phyloP scores from a whole-genome alignment of 2,888 invertebrate genomes.

The Trachelus troglodyta region DNA sequence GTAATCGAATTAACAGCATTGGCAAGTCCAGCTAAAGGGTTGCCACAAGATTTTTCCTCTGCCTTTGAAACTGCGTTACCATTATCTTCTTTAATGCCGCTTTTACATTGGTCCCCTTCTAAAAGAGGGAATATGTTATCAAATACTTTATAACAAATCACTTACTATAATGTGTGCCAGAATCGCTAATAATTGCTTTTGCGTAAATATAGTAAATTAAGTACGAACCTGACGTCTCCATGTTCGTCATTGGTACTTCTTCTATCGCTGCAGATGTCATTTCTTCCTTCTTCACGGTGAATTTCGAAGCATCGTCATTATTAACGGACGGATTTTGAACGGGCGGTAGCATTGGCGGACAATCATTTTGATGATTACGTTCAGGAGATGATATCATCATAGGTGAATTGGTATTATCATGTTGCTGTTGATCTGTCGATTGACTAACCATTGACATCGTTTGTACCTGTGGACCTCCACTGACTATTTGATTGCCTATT shows the following conservation, averaged over 20 bases:
- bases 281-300: conserved; percentile 48
- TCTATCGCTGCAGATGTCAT: conserved; percentile 27
- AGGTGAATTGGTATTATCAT: conserved; percentile 30
- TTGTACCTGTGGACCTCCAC: conserved; percentile 52
- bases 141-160: not conserved
- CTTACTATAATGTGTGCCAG: not conserved
- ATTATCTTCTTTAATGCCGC: conserved; percentile 50
- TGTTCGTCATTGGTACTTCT: conserved; percentile 23
- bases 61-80: conserved; percentile 45
- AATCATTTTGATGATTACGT: conserved; percentile 46
- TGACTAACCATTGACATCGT: conserved; percentile 52
- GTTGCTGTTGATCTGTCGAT: conserved; percentile 41
- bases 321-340: conserved; percentile 32
- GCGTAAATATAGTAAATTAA: not conserved
- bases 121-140: not conserved
- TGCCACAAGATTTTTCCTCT: conserved; percentile 62
- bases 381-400: conserved; percentile 43
- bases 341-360: conserved; percentile 50
- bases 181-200: not conserved
- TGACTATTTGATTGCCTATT: conserved; percentile 58
- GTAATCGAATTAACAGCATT: conserved; percentile 62
- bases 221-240: conserved; percentile 15
- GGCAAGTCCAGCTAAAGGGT: conserved; percentile 60
- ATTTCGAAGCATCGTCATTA: conserved; percentile 41
- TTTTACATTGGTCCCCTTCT: conserved; percentile 49